Conservation (phyloP, 2,888 invertebrate genomes). For the Sinohyriopsis cumingii region DNA sequence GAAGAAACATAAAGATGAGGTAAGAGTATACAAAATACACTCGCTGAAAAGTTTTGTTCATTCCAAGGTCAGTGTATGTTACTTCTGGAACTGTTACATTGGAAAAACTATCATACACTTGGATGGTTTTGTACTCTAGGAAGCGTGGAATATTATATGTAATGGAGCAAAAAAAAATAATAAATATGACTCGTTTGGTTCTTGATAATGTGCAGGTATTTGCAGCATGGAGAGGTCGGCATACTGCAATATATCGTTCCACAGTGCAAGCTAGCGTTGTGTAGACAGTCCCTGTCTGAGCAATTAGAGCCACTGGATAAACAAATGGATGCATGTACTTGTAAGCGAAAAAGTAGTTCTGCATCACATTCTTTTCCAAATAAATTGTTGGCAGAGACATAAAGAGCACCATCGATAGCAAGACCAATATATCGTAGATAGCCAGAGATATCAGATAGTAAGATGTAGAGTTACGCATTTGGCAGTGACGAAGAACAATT, state of each 20-base stretch:
- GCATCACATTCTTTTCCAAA: slow-evolving; percentile 80
- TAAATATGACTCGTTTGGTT: slow-evolving; percentile 87
- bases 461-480: slow-evolving; percentile 97
- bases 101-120: slow-evolving; percentile 20
- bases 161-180: slow-evolving; percentile 86
- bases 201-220: slow-evolving; percentile 92
- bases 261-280: slow-evolving; percentile 80
- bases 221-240: slow-evolving; percentile 85
- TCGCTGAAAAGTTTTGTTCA: slow-evolving; percentile 55
- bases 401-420: slow-evolving; percentile 75
- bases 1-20: slow-evolving; percentile 65
- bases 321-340: slow-evolving; percentile 86
- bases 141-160: slow-evolving; percentile 87
- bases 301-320: slow-evolving; percentile 85
- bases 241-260: slow-evolving; percentile 90
- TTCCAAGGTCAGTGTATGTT: slow-evolving; percentile 56
- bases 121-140: slow-evolving; percentile 70
- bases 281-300: slow-evolving; percentile 95
- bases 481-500: slow-evolving; percentile 76
- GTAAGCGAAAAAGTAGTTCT: slow-evolving; percentile 83
- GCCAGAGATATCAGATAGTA: slow-evolving; percentile 94
- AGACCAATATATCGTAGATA: slow-evolving; percentile 91
- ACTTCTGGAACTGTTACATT: slow-evolving; percentile 47
- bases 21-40: slow-evolving; percentile 68
- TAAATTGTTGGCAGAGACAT: slow-evolving; percentile 61